Evolutionary conservation across 2,113 vertebrate species (phyloP), one percentile per base, ranked within the genome.

Genomic region (Alosa alosa): DNA sequence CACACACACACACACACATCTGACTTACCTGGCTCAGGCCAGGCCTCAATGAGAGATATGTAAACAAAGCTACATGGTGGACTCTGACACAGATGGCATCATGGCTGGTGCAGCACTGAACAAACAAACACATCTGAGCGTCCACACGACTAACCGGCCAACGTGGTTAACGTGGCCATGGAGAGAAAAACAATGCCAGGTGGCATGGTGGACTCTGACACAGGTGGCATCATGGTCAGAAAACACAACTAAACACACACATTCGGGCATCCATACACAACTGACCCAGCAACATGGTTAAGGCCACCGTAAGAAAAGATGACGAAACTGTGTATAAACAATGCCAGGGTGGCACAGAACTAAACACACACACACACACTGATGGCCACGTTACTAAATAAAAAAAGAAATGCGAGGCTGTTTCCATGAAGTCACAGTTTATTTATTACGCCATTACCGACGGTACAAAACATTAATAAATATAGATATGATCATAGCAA

Each of bases 341-440:
- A 6, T 39, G 72, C 36, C 31, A 78, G 9, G 4, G 57, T 75
- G 68, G 68, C 72, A 75, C 10, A 31, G 3, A 36, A 15, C 10
- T 75, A 8, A 44, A 44, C 41, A 44, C 41, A 44, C 41, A 49
- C 47, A 49, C 47, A 49, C 47, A 72, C n/a, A 72, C 8, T 6
- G 49, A 44, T 15, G 31, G 31, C 31, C 31, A 31, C 31, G 13
- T 50, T 13, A 4, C 72, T 17, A 78, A 17, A 36, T 78, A 78
- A 78, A 18, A 4, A 78, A 10, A 41, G 5, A 68, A 0, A 10
- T 17, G 31, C 31, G 0, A 78, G 3, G 6, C 11, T 36, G 72
- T 39, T 78, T 78, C 72, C 15, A 39, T 39, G 72, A 78, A 78
- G 72, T 78, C 72, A 78, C 39, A 36, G 72, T 78, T 39, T 78